Conservation (phyloP, 1,140 invertebrate species). For the Battus philenor region DNA sequence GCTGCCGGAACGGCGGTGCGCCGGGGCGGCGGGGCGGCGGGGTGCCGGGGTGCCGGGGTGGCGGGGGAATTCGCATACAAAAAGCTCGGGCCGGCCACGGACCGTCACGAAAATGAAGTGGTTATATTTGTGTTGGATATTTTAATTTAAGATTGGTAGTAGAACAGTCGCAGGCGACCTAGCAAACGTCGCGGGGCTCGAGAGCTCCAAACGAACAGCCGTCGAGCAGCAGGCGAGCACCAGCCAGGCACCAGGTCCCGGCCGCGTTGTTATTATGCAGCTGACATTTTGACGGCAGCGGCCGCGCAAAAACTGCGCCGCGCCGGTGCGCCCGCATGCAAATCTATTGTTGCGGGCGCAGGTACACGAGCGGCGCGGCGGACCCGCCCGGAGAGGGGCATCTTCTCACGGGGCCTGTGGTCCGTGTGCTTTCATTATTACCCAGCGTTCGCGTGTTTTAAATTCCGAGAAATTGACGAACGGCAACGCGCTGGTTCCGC, state of each 20-base stretch:
- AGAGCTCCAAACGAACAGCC: neutral
- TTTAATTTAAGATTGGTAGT: too few relatives aligned
- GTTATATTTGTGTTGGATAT: too few relatives aligned
- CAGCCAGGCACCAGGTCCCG: neutral
- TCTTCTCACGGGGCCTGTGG: conserved; percentile 16
- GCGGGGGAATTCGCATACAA: too few relatives aligned
- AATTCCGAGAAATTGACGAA: conserved; percentile 21
- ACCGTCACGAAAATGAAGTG: too few relatives aligned
- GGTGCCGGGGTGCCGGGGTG: too few relatives aligned
- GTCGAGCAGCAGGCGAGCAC: neutral
- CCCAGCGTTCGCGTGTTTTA: conserved; percentile 18
- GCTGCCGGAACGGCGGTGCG: too few relatives aligned
- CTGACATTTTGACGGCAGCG: too few relatives aligned
- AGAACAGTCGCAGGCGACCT: too few relatives aligned
- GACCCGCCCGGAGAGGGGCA: neutral
- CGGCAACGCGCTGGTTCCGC: conserved; percentile 4
- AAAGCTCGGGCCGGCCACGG: too few relatives aligned
- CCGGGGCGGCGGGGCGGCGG: too few relatives aligned
- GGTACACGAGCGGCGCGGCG: neutral
- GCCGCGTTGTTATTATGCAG: too few relatives aligned
- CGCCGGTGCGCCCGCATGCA: neutral
- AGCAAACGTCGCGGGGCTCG: neutral
- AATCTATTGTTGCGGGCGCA: neutral
- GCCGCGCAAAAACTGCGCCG: neutral
- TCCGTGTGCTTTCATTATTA: conserved; percentile 33